Evolutionary conservation across 1,140 invertebrate species (phyloP), one percentile per base, ranked within the genome.

Genomic region (Euborellia annulipes): DNA sequence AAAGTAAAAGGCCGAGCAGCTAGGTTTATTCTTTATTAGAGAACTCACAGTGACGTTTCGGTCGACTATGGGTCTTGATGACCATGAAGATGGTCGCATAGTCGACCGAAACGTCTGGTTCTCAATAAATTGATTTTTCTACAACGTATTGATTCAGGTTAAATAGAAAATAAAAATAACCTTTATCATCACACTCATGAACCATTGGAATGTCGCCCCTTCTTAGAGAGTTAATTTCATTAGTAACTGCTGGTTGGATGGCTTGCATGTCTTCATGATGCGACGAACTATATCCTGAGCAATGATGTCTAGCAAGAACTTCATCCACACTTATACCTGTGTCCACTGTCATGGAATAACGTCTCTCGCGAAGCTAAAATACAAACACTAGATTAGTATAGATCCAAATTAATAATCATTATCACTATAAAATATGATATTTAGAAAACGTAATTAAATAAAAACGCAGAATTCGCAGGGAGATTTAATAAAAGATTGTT

Each of bases 171-270:
- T 36, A 39, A 14, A 36, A 49, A 50, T 53, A 17, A 56, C 58
- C 71, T 61, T 73, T 70, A 55, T 78, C 82, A 47, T 76, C 73
- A 50, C 80, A 67, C 50, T 75, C 73, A 53, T 75, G 71, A 43
- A 75, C 65, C 16, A 77, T 70, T 16, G 80, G 79, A 55, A 86
- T 85, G 58, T 88, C 84, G 44, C 82, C 43, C 21, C 43, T 9
- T 2, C 43, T 17, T 2, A 38, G 32, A 23, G 41, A 19, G 22
- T 3, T 43, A 20, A 61, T 54, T 41, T 62, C 58, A 51, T 58
- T 58, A 2, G 52, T 45, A 13, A 39, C 41, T 14, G 52, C 47
- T 14, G 50, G 52, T 40, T 61, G 53, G 22, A 55, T 52, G 21
- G 47, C 51, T 27, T 59, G 52, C 44, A 50, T 53, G 19, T 50